Evolutionary conservation across 1,140 invertebrate species (phyloP), one percentile per base, ranked within the genome.

Genomic region (Solenopsis invicta): DNA sequence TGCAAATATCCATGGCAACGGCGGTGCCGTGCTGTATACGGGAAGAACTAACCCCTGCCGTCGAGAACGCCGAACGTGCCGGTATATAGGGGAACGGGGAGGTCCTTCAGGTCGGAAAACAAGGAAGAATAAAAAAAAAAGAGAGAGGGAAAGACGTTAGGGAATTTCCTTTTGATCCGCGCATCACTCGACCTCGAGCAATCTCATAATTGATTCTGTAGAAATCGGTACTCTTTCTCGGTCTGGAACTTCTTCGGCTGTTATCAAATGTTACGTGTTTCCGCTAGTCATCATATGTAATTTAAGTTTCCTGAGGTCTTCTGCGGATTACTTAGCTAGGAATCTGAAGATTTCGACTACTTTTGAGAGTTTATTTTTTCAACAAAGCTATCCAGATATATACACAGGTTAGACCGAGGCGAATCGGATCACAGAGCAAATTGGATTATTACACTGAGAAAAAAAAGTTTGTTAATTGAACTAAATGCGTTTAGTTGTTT

Each of bases 1-100:
- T 95, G 95, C 95, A 95, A 96, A 96, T 96, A 95, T 94, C 95
- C 95, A 95, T 96, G 94, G 95, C 94, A 96, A 96, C 95, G 91
- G 87, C 67, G 85, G 86, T 75, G 86, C 89, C 85, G 41, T 13
- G 72, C 89, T 81, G 86, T 89, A 87, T 74, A 61, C 52, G 67
- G 34, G 66, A 82, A 85, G 87, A 87, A 86, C 85, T 86, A 86
- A 54, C 87, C 71, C 75, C 82, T 66, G 64, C 82, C 72, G 80
- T 84, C 69, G 69, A 50, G 69, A 90, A 75, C 86, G 71, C 54
- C 74, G 34, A 80, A 50, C 88, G 80, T 75, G 71, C 80, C 59
- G 67, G 88, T 78, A 37, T 71, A 75, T 66, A 54, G 2, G 41
- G 18, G 18, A 50, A 50, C n/a, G 62, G 62, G 21, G 16, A 62